Evolutionary conservation across 2,888 invertebrate species (phyloP).

Genomic region (Thumatha senex): DNA sequence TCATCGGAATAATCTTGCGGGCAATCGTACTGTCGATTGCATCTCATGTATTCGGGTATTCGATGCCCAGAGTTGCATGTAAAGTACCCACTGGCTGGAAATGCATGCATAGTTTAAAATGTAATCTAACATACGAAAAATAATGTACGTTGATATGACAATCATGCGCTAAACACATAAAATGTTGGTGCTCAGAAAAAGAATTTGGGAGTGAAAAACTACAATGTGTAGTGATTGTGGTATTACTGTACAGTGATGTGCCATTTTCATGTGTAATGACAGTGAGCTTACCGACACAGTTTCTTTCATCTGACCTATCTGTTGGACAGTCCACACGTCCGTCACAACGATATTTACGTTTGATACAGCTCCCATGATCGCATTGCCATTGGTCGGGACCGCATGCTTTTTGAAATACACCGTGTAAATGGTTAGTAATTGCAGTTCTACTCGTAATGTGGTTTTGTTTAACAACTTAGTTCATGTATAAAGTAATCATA

Average conservation of each 20-base stretch:
- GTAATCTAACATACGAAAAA: constrained; percentile 15
- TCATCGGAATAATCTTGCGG: constrained; percentile 89
- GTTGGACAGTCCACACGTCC: constrained; percentile 87
- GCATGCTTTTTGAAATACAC: constrained; percentile 82
- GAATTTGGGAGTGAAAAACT: constrained; percentile 1
- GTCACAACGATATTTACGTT: constrained; percentile 84
- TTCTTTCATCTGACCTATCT: constrained; percentile 89
- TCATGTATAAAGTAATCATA: not conserved
- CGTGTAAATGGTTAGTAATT: constrained; percentile 34
- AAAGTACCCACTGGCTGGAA: constrained; percentile 79
- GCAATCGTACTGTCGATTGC: constrained; percentile 87
- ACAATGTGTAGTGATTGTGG: not conserved
- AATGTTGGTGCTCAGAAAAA: constrained; percentile 10
- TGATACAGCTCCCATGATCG: constrained; percentile 87
- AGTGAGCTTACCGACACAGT: constrained; percentile 83
- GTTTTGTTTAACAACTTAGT: constrained; percentile 23
- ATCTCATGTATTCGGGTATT: constrained; percentile 81
- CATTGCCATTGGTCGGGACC: constrained; percentile 88
- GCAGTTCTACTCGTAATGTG: constrained; percentile 11
- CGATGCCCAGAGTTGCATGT: constrained; percentile 87
- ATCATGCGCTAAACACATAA: constrained; percentile 17
- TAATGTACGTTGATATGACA: constrained; percentile 5
- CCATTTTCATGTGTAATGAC: constrained; percentile 3
- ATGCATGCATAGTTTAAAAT: constrained; percentile 57
- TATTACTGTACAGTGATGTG: constrained; percentile 10